Evolutionary conservation across 2,797 vertebrate genomes (phyloP).

Genomic region (Phrynocephalus forsythii): DNA sequence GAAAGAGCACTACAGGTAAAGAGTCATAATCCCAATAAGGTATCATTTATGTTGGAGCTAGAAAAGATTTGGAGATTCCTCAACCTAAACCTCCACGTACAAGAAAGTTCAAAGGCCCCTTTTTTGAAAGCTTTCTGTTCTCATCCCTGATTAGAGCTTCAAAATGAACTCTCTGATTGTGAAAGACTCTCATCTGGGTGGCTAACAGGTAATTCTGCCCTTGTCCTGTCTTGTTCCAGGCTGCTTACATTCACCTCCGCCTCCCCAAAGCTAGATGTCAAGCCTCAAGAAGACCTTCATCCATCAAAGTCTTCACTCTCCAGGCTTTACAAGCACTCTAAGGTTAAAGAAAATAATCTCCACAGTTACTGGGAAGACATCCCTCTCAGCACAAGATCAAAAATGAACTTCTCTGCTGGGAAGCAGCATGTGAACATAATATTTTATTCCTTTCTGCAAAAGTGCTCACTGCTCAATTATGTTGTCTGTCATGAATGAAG

Average conservation of each 20-base stretch:
- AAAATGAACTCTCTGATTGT: constrained; percentile 39
- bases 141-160: constrained; percentile 44
- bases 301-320: constrained; percentile 60
- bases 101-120: constrained; percentile 25
- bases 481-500: constrained; percentile 8
- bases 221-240: constrained; percentile 31
- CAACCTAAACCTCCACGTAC: neutral
- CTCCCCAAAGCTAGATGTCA: constrained; percentile 65
- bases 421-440: constrained; percentile 34
- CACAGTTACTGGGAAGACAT: constrained; percentile 53
- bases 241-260: constrained; percentile 53
- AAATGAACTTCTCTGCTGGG: constrained; percentile 52
- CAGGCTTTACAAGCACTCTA: constrained; percentile 61
- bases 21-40: neutral
- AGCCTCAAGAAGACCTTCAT: constrained; percentile 64
- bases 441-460: constrained; percentile 42
- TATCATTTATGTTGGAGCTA: constrained; percentile 21
- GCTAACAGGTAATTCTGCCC: constrained; percentile 56
- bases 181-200: constrained; percentile 33
- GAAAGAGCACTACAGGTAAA: constrained; percentile 4
- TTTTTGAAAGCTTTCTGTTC: constrained; percentile 42
- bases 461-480: neutral
- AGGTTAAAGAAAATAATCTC: constrained; percentile 67
- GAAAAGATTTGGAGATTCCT: constrained; percentile 14
- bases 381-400: constrained; percentile 50